phyloP scores from a whole-genome alignment of 2,888 invertebrate genomes.

The Dicyrtoma fusca region DNA sequence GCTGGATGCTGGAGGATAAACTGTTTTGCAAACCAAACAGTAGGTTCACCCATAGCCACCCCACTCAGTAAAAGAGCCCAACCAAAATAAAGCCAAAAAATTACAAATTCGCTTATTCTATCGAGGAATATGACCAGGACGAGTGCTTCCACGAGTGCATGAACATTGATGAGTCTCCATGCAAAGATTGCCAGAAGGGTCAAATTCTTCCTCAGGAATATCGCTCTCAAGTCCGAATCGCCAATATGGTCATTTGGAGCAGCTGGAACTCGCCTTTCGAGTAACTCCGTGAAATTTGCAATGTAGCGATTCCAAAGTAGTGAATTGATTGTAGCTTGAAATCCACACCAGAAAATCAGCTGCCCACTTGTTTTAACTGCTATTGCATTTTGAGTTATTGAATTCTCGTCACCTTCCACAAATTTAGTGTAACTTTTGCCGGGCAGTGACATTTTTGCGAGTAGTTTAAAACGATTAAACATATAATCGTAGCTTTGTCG shows the following conservation, averaged over 20 bases:
- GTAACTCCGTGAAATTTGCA: slow-evolving; percentile 74
- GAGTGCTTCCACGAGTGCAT: background rate
- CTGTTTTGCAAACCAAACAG: too few relatives aligned
- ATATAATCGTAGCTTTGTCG: too few relatives aligned
- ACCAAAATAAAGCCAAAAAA: background rate
- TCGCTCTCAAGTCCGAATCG: background rate
- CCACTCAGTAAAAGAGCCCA: background rate
- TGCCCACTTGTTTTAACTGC: background rate
- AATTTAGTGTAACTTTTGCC: background rate
- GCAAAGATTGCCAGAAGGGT: background rate
- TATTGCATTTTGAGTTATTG: background rate
- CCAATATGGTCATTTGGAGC: too few relatives aligned
- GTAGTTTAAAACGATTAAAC: too few relatives aligned
- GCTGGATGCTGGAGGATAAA: too few relatives aligned
- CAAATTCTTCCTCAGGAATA: background rate
- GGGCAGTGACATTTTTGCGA: background rate
- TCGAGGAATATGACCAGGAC: background rate
- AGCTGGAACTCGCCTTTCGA: slow-evolving; percentile 62
- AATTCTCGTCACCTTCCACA: background rate
- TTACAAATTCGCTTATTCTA: background rate
- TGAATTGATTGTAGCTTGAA: slow-evolving; percentile 73
- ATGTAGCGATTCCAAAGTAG: slow-evolving; percentile 84
- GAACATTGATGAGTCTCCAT: slow-evolving; percentile 7
- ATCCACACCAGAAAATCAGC: slow-evolving; percentile 55
- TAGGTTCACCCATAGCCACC: background rate